Conservation (phyloP, 2,797 vertebrate species). For the Poecilia gillii region DNA sequence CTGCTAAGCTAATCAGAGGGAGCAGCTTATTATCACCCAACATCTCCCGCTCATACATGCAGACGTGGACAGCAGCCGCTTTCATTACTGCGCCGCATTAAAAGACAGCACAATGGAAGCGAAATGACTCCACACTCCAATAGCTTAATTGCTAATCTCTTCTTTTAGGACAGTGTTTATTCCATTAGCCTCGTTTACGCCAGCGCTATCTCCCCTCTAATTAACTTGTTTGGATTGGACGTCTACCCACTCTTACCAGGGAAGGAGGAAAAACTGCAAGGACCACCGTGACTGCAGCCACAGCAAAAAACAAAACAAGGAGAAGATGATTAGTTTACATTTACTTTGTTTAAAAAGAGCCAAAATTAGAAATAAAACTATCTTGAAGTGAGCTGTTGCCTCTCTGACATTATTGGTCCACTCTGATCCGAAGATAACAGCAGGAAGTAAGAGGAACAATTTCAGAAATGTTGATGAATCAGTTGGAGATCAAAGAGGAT, state of each 20-base stretch:
- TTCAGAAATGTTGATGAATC: neutral
- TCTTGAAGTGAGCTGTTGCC: neutral
- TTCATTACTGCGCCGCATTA: slow-evolving; percentile 65
- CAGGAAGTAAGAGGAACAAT: neutral
- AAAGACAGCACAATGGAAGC: slow-evolving; percentile 66
- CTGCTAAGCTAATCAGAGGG: slow-evolving; percentile 42
- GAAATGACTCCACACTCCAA: slow-evolving; percentile 62
- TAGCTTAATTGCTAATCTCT: slow-evolving; percentile 77
- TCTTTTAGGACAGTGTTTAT: slow-evolving; percentile 75
- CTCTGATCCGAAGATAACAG: neutral
- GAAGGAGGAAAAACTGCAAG: slow-evolving; percentile 25
- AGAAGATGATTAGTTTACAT: neutral
- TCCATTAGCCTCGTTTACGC: slow-evolving; percentile 68
- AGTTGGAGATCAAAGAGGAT: neutral
- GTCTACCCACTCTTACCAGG: slow-evolving; percentile 39
- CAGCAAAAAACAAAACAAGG: neutral
- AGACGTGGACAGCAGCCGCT: slow-evolving; percentile 23
- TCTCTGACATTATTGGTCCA: neutral
- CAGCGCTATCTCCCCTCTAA: slow-evolving; percentile 70
- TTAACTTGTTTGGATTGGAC: slow-evolving; percentile 75
- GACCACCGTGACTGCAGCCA: slow-evolving; percentile 16
- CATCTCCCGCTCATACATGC: slow-evolving; percentile 10
- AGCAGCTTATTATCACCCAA: slow-evolving; percentile 43
- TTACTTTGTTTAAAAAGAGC: slow-evolving; percentile 4
- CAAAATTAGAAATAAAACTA: neutral